A percentile compares a stretch with the other conserved stretches of the same genome.
These are phyloP conservation scores for Nemopilema nomurai DNA, from an alignment of 30 jellyfish, hydroid and myxozoan genomes.

Conservation along the genomic window DNA sequence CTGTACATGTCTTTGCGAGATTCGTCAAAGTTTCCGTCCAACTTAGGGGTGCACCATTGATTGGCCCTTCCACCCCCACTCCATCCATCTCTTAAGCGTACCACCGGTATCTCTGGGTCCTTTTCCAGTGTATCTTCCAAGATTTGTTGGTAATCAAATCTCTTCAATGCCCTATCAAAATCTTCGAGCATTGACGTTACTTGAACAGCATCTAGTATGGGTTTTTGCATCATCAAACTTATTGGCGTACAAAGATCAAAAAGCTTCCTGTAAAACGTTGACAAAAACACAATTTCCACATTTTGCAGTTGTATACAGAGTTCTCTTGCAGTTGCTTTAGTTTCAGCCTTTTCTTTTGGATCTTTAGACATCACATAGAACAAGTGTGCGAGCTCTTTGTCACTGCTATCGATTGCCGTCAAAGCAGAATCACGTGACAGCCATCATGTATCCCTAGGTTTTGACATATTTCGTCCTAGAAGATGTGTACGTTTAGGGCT, in stretches of 20 bases:
- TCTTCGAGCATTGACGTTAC: slow-evolving; percentile 18
- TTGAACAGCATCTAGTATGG: slow-evolving; percentile 13
- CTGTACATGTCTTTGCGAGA: slow-evolving; percentile 6
- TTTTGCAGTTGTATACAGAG: slow-evolving; percentile 23
- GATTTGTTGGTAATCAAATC: slow-evolving; percentile 1
- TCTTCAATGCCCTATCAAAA: slow-evolving; percentile 5
- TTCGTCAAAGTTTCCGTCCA: slow-evolving; percentile 16
- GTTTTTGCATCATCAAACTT: slow-evolving; percentile 1
- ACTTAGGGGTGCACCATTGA: background rate
- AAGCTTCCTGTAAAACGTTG: slow-evolving; percentile 16
- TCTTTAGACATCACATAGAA: background rate
- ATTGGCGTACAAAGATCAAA: slow-evolving; percentile 11
- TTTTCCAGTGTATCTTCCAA: slow-evolving; percentile 2
- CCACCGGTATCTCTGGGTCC: slow-evolving; percentile 32
- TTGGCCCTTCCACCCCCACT: slow-evolving; percentile 12
- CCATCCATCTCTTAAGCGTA: slow-evolving; percentile 18
- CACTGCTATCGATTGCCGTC: slow-evolving; percentile 8
- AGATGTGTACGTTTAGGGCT: slow-evolving; percentile 44
- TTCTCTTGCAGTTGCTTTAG: slow-evolving; percentile 3
- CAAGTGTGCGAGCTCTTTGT: slow-evolving; percentile 11
- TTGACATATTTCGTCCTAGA: slow-evolving; percentile 26
- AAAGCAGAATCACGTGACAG: slow-evolving; percentile 26
- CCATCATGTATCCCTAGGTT: slow-evolving; percentile 15
- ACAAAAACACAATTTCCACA: slow-evolving; percentile 23
- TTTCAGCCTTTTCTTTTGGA: slow-evolving; percentile 11